phyloP scores from a whole-genome alignment of 2,113 vertebrate genomes.

The Trogon melanurus region DNA sequence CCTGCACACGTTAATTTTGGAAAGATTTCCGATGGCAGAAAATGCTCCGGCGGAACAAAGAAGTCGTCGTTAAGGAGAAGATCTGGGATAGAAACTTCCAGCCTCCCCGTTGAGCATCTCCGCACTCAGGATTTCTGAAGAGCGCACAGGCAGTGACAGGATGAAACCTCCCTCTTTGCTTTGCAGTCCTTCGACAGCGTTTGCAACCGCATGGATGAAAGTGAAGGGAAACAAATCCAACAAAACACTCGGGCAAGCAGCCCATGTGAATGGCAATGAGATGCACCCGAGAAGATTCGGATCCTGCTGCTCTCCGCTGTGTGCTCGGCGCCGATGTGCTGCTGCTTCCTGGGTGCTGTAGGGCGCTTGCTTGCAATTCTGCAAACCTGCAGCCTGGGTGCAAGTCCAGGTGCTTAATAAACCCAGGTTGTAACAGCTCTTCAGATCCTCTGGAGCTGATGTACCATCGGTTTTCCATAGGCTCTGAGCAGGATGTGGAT shows the following conservation, averaged over 20 bases:
- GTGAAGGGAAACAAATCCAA: not conserved
- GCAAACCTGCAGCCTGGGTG: not conserved
- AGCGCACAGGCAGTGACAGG: fast-evolving
- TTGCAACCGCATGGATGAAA: not conserved
- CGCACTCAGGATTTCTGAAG: not conserved
- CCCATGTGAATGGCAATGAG: not conserved
- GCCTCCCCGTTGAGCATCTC: not conserved
- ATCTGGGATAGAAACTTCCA: not conserved
- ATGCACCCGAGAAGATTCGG: not conserved
- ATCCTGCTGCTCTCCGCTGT: not conserved
- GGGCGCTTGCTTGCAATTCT: not conserved
- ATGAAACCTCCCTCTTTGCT: not conserved
- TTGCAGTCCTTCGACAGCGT: not conserved
- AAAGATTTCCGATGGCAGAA: not conserved
- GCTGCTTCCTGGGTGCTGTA: not conserved
- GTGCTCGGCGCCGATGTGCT: not conserved
- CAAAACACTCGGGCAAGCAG: not conserved
- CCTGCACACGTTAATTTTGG: not conserved
- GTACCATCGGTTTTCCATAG: not conserved
- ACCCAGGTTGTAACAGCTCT: not conserved
- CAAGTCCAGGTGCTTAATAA: not conserved
- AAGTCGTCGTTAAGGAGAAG: not conserved
- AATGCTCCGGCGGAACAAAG: not conserved
- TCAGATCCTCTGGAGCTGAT: not conserved
- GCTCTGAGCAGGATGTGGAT: not conserved